Evolutionary conservation across 2,888 invertebrate species (phyloP).

Genomic region (Dasysyrphus albostriatus): DNA sequence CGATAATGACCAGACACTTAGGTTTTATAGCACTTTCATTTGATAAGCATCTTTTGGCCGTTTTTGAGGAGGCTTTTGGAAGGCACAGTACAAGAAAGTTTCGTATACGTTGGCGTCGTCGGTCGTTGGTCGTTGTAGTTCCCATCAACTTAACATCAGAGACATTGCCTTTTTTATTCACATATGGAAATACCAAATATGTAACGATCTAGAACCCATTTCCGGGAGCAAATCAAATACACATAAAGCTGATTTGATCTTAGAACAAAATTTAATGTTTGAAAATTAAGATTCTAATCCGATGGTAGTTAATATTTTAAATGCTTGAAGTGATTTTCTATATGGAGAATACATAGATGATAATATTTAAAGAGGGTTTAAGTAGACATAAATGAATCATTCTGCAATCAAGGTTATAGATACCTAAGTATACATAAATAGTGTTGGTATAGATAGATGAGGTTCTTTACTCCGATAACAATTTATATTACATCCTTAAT

Average conservation of each 20-base stretch:
- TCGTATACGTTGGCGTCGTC: neutral
- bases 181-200: slow-evolving; percentile 72
- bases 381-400: neutral
- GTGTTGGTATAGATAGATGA: too few relatives aligned
- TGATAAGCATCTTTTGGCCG: slow-evolving; percentile 64
- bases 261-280: slow-evolving; percentile 50
- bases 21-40: slow-evolving; percentile 70
- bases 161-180: slow-evolving; percentile 34
- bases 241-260: slow-evolving; percentile 63
- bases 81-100: slow-evolving; percentile 12
- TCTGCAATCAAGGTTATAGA: neutral
- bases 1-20: slow-evolving; percentile 74
- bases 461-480: too few relatives aligned
- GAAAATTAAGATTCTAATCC: slow-evolving; percentile 69
- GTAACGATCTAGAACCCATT: slow-evolving; percentile 71
- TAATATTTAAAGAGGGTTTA: neutral
- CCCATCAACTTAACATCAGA: slow-evolving; percentile 11
- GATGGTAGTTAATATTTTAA: slow-evolving; percentile 61
- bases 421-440: too few relatives aligned
- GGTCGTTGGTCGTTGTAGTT: slow-evolving; percentile 22
- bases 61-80: slow-evolving; percentile 38
- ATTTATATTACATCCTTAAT: too few relatives aligned
- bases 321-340: slow-evolving; percentile 41
- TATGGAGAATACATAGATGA: neutral
- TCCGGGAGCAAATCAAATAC: slow-evolving; percentile 72